Base-by-base conservation (phyloP, 37 sponge, comb jelly and placozoan species). In the Ephydatia muelleri region DNA sequence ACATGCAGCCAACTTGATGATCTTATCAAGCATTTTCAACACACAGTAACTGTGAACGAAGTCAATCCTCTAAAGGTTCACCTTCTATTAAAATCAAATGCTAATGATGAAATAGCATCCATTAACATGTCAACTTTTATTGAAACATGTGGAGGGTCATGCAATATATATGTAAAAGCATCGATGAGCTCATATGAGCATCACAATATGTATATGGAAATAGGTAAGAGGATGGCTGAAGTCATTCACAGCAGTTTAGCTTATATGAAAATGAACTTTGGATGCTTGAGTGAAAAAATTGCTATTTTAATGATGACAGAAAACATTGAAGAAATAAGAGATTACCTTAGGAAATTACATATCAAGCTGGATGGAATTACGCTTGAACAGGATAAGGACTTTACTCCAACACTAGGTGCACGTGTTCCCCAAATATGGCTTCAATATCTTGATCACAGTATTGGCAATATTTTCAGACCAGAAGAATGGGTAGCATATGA, bases 401-500 rank as follows among this genome's bases (percentile, higher is more conserved):
- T 57, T 21, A 57, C 57, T 14, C 67, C 68, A 65, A 38, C 35
- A 71, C 49, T 90, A 4, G 91, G 91, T 0, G n/a, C 32, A 23
- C 73, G 71, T 13, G 38, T 90, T 21, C 91, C 86, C 65, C 49
- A 78, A 30, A 11, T 2, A 5, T 84, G 68, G 77, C 82, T 80
- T 43, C 49, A 84, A 31, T 19, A 70, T 6, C 79, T 90, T 21
- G 89, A 89, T 34, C 86, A 86, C 8, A 71, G 80, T 65, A 19
- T 78, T 33, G 38, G 72, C 35, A 79, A 88, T 35, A 70, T 85
- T 21, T 92, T 84, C 47, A 38, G 85, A 28, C 72, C 88, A 37
- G 70, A 77, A 29, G 93, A 92, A 34, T 80, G 67, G 39, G 86
- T 92, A 5, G 93, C 82, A 1, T 92, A 92, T 85, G 57, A 57